These are phyloP conservation scores for Megaceryle alcyon DNA, from an alignment of 2,797 vertebrate genomes.

Conservation along the genomic window DNA sequence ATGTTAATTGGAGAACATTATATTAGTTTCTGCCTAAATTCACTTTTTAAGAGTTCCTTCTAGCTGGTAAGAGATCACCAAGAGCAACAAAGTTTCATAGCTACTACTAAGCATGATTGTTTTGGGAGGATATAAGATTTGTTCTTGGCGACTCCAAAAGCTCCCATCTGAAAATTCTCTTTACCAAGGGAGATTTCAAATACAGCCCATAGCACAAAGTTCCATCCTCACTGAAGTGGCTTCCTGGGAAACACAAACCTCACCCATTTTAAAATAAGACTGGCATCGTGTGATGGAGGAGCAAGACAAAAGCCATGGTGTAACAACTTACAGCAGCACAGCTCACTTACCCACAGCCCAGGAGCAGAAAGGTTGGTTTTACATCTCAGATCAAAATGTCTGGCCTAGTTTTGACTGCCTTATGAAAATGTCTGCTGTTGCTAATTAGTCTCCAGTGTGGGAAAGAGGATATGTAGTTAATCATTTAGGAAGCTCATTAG, in stretches of 20 bases:
- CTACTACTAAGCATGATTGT: background rate
- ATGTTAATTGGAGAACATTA: background rate
- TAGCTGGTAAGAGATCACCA: background rate
- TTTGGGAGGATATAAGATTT: background rate
- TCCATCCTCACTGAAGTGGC: background rate
- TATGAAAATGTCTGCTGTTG: background rate
- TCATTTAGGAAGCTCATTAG: constrained; percentile 25
- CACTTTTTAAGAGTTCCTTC: background rate
- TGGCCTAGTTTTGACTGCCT: background rate
- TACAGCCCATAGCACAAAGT: background rate
- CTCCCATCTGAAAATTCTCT: background rate
- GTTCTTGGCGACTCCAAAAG: background rate
- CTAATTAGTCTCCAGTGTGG: constrained; percentile 4
- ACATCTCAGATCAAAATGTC: background rate
- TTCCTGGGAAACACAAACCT: background rate
- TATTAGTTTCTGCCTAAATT: background rate
- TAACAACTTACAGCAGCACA: background rate
- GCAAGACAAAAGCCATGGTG: background rate
- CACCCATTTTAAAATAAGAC: background rate
- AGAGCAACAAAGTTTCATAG: background rate
- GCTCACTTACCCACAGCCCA: background rate
- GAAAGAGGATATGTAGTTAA: constrained; percentile 1
- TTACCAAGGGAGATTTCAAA: background rate
- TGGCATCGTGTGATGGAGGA: accelerated
- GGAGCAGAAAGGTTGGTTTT: background rate